phyloP scores from a whole-genome alignment of 2,888 invertebrate species.

The Cryptocheilus praepositus region DNA sequence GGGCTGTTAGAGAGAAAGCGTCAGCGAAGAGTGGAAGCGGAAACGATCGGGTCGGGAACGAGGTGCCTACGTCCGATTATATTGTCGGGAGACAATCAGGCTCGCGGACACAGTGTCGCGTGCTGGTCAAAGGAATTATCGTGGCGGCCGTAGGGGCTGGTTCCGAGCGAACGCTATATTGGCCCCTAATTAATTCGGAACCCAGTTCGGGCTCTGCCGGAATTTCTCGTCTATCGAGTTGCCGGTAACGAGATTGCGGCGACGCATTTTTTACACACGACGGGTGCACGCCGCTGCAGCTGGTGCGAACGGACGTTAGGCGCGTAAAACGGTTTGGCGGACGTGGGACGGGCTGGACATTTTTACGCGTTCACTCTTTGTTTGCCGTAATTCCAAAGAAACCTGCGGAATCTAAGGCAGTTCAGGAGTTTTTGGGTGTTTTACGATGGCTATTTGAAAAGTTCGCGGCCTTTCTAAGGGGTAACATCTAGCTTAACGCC shows the following conservation, averaged over 20 bases:
- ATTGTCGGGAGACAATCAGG: background rate
- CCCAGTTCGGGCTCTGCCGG: background rate
- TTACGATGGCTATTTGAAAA: no score
- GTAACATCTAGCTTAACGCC: no score
- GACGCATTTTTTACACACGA: slow-evolving; percentile 1
- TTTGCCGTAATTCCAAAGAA: no score
- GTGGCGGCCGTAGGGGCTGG: background rate
- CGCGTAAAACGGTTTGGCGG: no score
- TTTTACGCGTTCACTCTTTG: no score
- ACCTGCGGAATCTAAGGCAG: no score
- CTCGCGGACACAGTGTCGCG: background rate
- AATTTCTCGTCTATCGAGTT: slow-evolving; percentile 10
- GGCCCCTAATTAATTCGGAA: slow-evolving; percentile 23
- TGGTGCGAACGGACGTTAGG: background rate
- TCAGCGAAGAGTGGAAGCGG: no score
- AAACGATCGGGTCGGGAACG: slow-evolving; percentile 1
- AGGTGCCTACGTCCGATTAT: background rate
- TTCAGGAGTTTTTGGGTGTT: no score
- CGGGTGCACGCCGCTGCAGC: background rate
- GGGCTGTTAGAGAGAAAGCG: no score
- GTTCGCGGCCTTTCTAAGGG: no score
- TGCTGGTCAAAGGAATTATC: slow-evolving; percentile 31
- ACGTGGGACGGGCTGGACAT: no score
- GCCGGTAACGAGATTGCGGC: slow-evolving; percentile 6
- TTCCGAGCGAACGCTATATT: slow-evolving; percentile 7